Evolutionary conservation across 2,888 invertebrate species (phyloP).

Genomic region (Nemurella pictetii): DNA sequence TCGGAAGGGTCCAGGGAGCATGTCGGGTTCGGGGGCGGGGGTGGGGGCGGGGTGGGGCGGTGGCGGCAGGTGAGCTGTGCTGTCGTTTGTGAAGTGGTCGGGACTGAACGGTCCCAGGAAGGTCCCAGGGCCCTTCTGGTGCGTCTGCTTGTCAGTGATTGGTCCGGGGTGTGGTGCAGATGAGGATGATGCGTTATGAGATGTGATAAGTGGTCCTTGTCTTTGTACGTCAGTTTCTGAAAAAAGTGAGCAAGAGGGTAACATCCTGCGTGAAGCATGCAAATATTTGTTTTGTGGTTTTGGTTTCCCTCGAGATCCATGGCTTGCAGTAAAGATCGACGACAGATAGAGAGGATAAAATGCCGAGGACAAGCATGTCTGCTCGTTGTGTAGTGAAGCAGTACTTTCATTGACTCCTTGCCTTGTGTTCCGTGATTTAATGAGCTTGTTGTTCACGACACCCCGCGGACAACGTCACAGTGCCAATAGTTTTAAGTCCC

Average conservation of each 20-base stretch:
- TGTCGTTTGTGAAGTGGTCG: conserved; percentile 26
- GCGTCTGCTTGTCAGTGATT: conserved; percentile 25
- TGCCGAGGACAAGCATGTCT: too few species aligned
- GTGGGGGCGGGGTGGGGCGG: too few species aligned
- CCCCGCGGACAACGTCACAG: too few species aligned
- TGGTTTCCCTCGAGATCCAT: too few species aligned
- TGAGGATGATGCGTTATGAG: not conserved
- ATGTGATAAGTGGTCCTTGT: conserved; percentile 11
- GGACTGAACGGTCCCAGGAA: conserved; percentile 39
- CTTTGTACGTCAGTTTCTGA: conserved; percentile 11
- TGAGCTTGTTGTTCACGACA: too few species aligned
- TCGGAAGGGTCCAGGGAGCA: conserved; percentile 27
- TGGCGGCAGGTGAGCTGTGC: conserved; percentile 24
- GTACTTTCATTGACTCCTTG: too few species aligned
- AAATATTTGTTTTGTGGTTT: too few species aligned
- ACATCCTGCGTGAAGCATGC: not conserved
- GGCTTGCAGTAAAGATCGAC: too few species aligned
- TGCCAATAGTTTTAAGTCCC: too few species aligned
- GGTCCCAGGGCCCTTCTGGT: not conserved
- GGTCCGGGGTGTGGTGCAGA: conserved; percentile 30
- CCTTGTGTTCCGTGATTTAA: too few species aligned
- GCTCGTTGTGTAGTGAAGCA: too few species aligned
- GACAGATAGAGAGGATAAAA: too few species aligned
- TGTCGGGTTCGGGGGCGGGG: conserved; percentile 22
- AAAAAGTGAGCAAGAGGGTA: not conserved